Base-by-base conservation (phyloP, 2,888 invertebrate genomes). In the Chymomyza fuscimana region DNA sequence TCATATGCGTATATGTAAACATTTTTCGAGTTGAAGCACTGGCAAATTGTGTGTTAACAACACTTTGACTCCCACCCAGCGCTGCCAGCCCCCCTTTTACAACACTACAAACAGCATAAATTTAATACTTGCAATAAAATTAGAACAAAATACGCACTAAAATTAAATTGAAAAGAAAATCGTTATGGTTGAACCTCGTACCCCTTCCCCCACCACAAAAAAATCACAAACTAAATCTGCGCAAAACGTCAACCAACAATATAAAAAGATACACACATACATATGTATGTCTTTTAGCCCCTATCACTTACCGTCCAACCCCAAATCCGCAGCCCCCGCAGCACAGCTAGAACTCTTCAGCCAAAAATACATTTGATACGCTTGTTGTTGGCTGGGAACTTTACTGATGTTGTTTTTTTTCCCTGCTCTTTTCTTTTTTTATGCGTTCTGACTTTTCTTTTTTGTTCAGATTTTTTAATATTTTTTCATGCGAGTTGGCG, bases 101-200 rank as follows among this genome's bases (percentile, higher is more conserved):
- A 66, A 58, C 29, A 6, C n/a, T 15, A 32, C 32, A 32, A 32
- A 32, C 32, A 15, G 25, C 19, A 63, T 32, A 50, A 73, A 87
- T 87, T 85, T 86, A 84, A 87, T 87, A 86, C 75, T 72, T 69
- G 86, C 84, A 79, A 86, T 86, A 86, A 86, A 86, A 86, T 86
- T 86, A 86, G 81, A 87, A 79, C 78, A 79, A 86, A 86, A 86
- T 86, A 79, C 79, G 80, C 79, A 79, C 77, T 87, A 88, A 88
- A 87, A 87, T 77, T 81, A 88, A 86, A 86, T 87, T 83, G 86
- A 87, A 86, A 86, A 86, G 87, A 86, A 88, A 86, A 86, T 86
- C 84, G 86, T 82, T 84, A 88, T 86, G 80, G 85, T 73, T 82
- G 74, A 0, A 32, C 0, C 32, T 7, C 32, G 7, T 32, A 32